Percentiles rank a stretch among this genome's conserved stretches.
phyloP scores from a whole-genome alignment of 2,797 vertebrate genomes.

The Enteromius radiatus region DNA sequence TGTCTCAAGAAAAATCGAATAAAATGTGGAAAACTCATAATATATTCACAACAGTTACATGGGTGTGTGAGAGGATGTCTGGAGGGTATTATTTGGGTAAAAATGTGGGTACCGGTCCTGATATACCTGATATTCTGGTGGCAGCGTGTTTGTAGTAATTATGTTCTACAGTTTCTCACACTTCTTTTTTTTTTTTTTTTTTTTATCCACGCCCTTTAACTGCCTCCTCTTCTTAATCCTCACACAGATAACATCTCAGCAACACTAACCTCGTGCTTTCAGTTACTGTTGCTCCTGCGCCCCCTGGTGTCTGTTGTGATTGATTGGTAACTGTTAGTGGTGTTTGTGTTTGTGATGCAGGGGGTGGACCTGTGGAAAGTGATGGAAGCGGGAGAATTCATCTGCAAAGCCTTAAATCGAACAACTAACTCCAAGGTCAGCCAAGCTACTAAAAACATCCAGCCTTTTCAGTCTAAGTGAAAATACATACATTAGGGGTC shows the following conservation, averaged over 20 bases:
- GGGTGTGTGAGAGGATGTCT: constrained; percentile 2
- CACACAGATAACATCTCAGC: constrained; percentile 8
- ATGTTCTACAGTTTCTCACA: constrained; percentile 58
- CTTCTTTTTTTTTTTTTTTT: constrained; percentile 29
- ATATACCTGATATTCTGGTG: constrained; percentile 54
- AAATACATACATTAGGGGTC: background rate
- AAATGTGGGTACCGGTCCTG: constrained; percentile 29
- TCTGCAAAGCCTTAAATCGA: constrained; percentile 86
- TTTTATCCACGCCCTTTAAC: constrained; percentile 51
- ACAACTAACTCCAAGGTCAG: constrained; percentile 92
- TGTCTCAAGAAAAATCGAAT: constrained; percentile 3
- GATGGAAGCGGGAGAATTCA: constrained; percentile 88
- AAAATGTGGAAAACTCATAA: constrained; percentile 1
- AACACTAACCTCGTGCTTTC: constrained; percentile 1
- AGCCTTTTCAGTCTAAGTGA: constrained; percentile 43
- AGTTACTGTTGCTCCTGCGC: constrained; percentile 75
- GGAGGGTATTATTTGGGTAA: constrained; percentile 9
- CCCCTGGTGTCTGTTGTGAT: constrained; percentile 72
- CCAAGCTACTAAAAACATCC: constrained; percentile 75
- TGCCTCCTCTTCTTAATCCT: constrained; percentile 31
- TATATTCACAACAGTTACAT: constrained; percentile 2
- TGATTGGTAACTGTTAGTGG: constrained; percentile 22
- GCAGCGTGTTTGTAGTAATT: constrained; percentile 46
- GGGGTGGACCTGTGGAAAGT: constrained; percentile 89
- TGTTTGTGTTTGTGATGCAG: constrained; percentile 69